Conservation (phyloP, 2,888 invertebrate species). For the Drosophila kokeensis region DNA sequence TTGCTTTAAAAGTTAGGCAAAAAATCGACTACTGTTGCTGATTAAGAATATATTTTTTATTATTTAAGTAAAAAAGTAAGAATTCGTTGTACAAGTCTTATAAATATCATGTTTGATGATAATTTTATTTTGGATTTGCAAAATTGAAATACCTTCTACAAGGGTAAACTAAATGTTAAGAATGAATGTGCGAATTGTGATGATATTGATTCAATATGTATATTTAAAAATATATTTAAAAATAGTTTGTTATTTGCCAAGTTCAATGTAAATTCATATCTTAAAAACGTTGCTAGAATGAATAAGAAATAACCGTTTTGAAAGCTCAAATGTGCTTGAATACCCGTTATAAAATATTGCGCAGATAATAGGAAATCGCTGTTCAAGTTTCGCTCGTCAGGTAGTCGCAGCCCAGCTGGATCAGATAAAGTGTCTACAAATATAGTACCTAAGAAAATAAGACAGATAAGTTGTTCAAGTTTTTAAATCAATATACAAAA, state of each 20-base stretch:
- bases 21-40: neutral
- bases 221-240: neutral
- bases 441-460: constrained; percentile 20
- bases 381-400: neutral
- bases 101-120: neutral
- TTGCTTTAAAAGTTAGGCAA: neutral
- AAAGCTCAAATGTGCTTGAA: neutral
- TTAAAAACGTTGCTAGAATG: neutral
- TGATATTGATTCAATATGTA: neutral
- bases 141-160: neutral
- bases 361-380: neutral
- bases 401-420: neutral
- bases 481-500: constrained; percentile 1
- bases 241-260: neutral
- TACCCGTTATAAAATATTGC: neutral
- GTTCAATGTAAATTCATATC: neutral
- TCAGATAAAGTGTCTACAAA: constrained; percentile 3
- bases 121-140: neutral
- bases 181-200: constrained; percentile 1
- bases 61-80: too few species aligned
- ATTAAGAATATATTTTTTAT: neutral
- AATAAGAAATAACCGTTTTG: neutral
- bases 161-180: neutral
- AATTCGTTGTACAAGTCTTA: neutral
- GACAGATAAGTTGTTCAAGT: constrained; percentile 20